Conservation (phyloP, 2,888 invertebrate species). For the Heliconius erato region DNA sequence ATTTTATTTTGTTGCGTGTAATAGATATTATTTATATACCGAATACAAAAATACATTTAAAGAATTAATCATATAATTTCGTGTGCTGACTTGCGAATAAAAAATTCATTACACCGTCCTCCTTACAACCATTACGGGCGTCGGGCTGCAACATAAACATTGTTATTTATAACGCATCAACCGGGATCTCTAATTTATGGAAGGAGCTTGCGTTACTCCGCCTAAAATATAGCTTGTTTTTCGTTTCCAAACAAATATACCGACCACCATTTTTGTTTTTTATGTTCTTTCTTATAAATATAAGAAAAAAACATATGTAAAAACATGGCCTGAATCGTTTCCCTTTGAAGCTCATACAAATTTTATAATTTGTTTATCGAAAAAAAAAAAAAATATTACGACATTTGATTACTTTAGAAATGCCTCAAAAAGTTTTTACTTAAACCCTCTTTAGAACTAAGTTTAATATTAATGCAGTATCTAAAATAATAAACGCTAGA, state of each 20-base stretch:
- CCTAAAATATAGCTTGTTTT: constrained; percentile 21
- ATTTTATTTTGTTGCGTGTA: too few species aligned
- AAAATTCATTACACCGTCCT: constrained; percentile 28
- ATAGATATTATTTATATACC: neutral
- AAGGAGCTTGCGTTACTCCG: constrained; percentile 9
- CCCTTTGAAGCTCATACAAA: neutral
- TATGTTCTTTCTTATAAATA: neutral
- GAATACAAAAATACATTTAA: neutral
- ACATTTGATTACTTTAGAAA: neutral
- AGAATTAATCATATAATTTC: neutral
- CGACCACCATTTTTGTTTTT: neutral
- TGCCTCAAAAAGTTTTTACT: too few species aligned
- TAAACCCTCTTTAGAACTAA: neutral
- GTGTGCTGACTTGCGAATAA: constrained; percentile 12
- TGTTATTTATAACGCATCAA: constrained; percentile 36
- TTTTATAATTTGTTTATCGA: neutral
- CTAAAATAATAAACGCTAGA: neutral
- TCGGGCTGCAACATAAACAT: constrained; percentile 32
- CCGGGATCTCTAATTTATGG: constrained; percentile 39
- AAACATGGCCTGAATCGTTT: neutral
- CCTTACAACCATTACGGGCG: constrained; percentile 16
- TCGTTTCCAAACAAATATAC: constrained; percentile 18
- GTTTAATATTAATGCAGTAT: neutral
- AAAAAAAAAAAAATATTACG: neutral
- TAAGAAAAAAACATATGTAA: neutral